Evolutionary conservation across 1,140 invertebrate genomes (phyloP).

Genomic region (Diorhabda carinulata): DNA sequence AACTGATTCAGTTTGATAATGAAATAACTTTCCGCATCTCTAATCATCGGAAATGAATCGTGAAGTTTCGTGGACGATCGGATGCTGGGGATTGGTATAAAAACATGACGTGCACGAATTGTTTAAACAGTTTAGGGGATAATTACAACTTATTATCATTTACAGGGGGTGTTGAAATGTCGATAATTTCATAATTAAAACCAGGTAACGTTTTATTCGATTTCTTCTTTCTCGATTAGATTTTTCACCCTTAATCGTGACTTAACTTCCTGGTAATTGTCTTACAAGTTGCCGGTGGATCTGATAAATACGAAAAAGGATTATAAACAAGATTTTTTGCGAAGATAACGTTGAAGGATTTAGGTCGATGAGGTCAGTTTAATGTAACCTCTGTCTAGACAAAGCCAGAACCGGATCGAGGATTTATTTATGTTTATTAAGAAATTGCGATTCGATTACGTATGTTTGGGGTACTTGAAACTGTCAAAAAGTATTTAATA

Average conservation of each 20-base stretch:
- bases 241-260: slow-evolving; percentile 3
- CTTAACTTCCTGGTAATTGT: slow-evolving; percentile 8
- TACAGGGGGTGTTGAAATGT: neutral
- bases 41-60: neutral
- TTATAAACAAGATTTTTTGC: slow-evolving; percentile 5
- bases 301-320: slow-evolving; percentile 4
- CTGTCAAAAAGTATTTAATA: no score
- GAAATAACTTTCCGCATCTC: no score
- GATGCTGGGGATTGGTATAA: neutral
- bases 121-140: slow-evolving; percentile 5
- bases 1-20: no score
- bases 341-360: neutral
- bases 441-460: no score
- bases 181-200: no score
- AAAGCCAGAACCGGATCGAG: neutral
- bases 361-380: slow-evolving; percentile 2
- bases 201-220: no score
- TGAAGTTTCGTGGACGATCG: slow-evolving; percentile 13
- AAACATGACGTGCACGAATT: slow-evolving; percentile 3
- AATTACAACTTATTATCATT: slow-evolving; percentile 4
- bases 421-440: neutral
- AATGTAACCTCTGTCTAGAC: slow-evolving; percentile 1
- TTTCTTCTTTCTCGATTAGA: no score
- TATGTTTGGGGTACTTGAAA: no score
- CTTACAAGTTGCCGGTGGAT: slow-evolving; percentile 4